Base-by-base conservation (phyloP, 2,797 vertebrate genomes). In the Poeciliopsis gracilis region DNA sequence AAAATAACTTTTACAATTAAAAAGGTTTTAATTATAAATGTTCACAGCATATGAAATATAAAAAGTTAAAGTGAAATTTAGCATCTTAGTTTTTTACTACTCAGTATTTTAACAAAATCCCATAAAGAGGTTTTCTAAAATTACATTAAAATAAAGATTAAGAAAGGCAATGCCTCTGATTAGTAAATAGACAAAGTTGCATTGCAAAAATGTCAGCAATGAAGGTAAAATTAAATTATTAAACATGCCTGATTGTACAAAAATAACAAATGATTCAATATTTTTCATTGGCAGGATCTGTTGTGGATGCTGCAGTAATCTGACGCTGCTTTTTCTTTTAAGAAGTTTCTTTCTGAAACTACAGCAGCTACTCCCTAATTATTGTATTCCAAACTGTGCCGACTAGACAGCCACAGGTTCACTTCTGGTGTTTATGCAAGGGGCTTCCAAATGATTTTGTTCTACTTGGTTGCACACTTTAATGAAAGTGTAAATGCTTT, bases 401-500 rank as follows among this genome's bases (percentile, higher is more conserved):
- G 86, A 84, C 57, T 55, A 83, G 83, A 83, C 87, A 83, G 91
- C 92, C 92, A 92, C 93, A 92, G 92, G 93, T 95, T 92, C 84
- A 87, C 85, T 84, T 71, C 49, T 84, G 84, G 82, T 94, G 94
- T 95, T 94, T 90, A 91, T 84, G 88, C 91, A 76, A 88, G n/a
- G 86, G 84, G 81, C 87, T 87, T 91, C 91, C 86, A 93, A 95
- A 95, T 92, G 93, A 94, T 94, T 95, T 88, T 84, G 93, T 95
- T 96, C 94, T 88, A 92, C 94, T 90, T 74, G 93, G 88, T 93
- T 95, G 93, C 93, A 92, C 94, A 90, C 93, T 95, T 95, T 96
- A 96, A 96, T 96, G 95, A 95, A 96, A 95, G 94, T 91, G 90
- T 95, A 96, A 96, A 95, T 92, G 92, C 91, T 93, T 95, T 94